These are phyloP conservation scores for Elysia chlorotica DNA, from an alignment of 1,140 invertebrate genomes.

Conservation along the genomic window DNA sequence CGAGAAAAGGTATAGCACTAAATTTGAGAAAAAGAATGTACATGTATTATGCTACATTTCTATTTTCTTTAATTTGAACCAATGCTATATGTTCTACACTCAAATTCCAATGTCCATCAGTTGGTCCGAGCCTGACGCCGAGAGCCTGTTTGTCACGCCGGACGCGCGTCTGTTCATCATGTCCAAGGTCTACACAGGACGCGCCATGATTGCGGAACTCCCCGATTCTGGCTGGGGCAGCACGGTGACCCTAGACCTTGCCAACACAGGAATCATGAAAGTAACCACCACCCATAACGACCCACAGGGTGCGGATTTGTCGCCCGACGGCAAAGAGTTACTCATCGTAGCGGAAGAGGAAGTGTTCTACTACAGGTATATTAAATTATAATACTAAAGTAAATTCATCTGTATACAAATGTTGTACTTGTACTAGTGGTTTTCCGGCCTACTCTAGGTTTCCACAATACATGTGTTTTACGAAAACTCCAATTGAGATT, in stretches of 20 bases:
- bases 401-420: too few species aligned
- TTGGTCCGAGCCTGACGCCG: slow-evolving; percentile 40
- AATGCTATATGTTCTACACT: too few species aligned
- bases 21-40: too few species aligned
- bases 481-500: too few species aligned
- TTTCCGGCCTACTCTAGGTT: too few species aligned
- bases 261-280: slow-evolving; percentile 19
- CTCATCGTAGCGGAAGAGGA: slow-evolving; percentile 34
- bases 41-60: background rate
- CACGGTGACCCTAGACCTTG: slow-evolving; percentile 12
- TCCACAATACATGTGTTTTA: too few species aligned
- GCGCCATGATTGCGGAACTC: slow-evolving; percentile 32
- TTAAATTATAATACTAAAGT: too few species aligned
- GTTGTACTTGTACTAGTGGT: too few species aligned
- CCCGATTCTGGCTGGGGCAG: slow-evolving; percentile 34
- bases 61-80: too few species aligned
- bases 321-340: slow-evolving; percentile 36
- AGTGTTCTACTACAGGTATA: slow-evolving; percentile 31
- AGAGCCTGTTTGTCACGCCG: slow-evolving; percentile 40
- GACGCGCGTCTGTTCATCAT: slow-evolving; percentile 37
- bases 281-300: slow-evolving; percentile 30
- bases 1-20: too few species aligned
- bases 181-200: slow-evolving; percentile 34
- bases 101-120: too few species aligned
- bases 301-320: slow-evolving; percentile 41